Conservation (phyloP, 2,888 invertebrate genomes). For the Crioceris asparagi region DNA sequence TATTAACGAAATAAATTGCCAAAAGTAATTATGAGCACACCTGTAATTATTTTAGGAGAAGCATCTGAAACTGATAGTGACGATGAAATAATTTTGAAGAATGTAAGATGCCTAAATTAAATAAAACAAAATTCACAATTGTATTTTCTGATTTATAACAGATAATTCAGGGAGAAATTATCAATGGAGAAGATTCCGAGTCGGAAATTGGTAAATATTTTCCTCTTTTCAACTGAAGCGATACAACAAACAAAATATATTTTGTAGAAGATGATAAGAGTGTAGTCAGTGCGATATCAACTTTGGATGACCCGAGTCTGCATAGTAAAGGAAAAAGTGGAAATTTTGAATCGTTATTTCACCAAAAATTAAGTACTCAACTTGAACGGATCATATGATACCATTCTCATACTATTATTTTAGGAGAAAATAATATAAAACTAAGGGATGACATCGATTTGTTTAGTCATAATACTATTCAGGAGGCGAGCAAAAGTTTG, state of each 20-base stretch:
- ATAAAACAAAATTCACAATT: constrained; percentile 7
- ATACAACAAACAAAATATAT: constrained; percentile 5
- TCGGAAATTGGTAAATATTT: constrained; percentile 31
- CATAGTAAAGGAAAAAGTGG: constrained; percentile 11
- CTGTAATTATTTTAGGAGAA: constrained; percentile 32
- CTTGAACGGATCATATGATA: not conserved
- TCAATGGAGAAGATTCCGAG: constrained; percentile 36
- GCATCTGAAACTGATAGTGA: constrained; percentile 38
- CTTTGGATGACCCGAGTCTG: constrained; percentile 17
- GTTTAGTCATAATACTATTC: constrained; percentile 24
- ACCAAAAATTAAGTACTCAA: constrained; percentile 30
- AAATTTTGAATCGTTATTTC: constrained; percentile 27
- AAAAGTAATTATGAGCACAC: constrained; percentile 25
- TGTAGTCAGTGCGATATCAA: constrained; percentile 29
- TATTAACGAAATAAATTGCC: no score
- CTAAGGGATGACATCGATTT: constrained; percentile 27
- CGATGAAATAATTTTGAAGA: constrained; percentile 24
- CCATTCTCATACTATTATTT: constrained; percentile 15
- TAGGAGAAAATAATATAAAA: constrained; percentile 32
- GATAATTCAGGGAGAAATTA: constrained; percentile 31
- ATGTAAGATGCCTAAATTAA: constrained; percentile 11
- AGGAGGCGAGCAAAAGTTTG: constrained; percentile 29
- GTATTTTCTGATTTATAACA: constrained; percentile 15
- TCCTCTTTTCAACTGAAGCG: not conserved
- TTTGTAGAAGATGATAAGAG: constrained; percentile 27